Base-by-base conservation (phyloP, 1,140 invertebrate genomes). In the Ceratosolen solmsi region DNA sequence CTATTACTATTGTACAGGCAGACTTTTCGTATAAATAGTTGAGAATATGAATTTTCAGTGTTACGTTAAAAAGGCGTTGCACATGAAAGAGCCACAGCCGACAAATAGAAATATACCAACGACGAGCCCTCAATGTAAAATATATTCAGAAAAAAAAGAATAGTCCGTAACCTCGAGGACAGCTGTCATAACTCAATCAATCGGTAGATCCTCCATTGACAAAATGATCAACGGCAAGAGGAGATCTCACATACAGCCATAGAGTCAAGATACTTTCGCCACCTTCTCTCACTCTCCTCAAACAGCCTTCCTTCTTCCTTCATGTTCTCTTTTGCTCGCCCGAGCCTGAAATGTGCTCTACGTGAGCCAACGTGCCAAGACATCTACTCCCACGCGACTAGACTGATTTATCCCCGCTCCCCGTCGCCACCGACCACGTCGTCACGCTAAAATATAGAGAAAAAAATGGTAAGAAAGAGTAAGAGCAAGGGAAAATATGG, bases 331-430 rank as follows among this genome's bases (percentile, higher is more conserved):
- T 87, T 87, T 86, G 84, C 86, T 86, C 84, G 84, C 79, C 86
- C 85, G 84, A 85, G 84, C 84, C 85, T 87, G 84, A 86, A 87
- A 86, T 86, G 84, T 85, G 85, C 80, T 84, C 83, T 85, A 86
- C 86, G 84, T 86, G 85, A 85, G 84, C 80, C 46, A 22, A 76
- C 84, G 84, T 82, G 84, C 83, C 82, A 85, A 79, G 74, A 82
- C 76, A 75, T 56, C 82, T 9, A 63, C 78, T 58, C 54, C 71
- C 41, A 27, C 17, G 68, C 68, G 11, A 27, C 36, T 46, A 17
- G 25, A 25, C 82, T 82, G 25, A 25, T 80, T 82, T 76, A 83
- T 83, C 73, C 77, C 85, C 75, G 82, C 85, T 72, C 41, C 63
- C 60, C 17, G 20, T 5, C 4, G 25, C 75, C 79, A 79, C 79